Evolutionary conservation across 2,113 vertebrate genomes (phyloP), one percentile per base, ranked within the genome.

Genomic region (Callaeas wilsoni): DNA sequence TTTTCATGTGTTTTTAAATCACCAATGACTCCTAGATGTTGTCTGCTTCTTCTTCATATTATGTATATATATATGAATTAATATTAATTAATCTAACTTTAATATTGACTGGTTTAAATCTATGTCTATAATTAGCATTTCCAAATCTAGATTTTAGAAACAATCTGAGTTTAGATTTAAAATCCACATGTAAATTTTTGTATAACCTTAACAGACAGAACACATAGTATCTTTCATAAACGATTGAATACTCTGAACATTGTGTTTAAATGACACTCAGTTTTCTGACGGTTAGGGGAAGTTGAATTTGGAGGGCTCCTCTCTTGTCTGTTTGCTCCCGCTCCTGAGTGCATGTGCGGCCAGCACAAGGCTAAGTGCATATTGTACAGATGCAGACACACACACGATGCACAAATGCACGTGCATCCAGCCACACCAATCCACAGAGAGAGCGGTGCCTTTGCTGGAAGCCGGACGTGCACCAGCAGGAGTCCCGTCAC

Each of bases 341-440:
- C 17, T 92, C n/a, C n/a, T 2, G 2, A 7, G 3, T 1, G 0
- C 59, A 9, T 15, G 9, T 19, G 20, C n/a, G 73, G 20, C 20
- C 23, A 84, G 55, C 25, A 70, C 8, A 49, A 74, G n/a, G 32
- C 13, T 81, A 52, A 74, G 20, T 7, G 23, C 6, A 1, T 16
- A 6, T 26, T 37, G 16, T 33, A 39, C 57, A 67, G n/a, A 55
- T 59, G 42, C 20, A 49, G 33, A 80, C 19, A 39, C 14, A 39
- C 29, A 53, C 22, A 19, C 26, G 30, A 9, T 20, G 5, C 33
- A 50, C 37, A 77, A 47, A 33, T 3, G 16, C 11, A 11, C 9
- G 8, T 15, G 6, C 17, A 91, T 27, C 13, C 15, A 55, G 15
- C 27, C 26, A 29, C 16, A 37, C 1, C 12, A 37, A 9, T 16